Evolutionary conservation across 2,113 vertebrate genomes (phyloP), one percentile per base, ranked within the genome.

Genomic region (Chaetodon auriga): DNA sequence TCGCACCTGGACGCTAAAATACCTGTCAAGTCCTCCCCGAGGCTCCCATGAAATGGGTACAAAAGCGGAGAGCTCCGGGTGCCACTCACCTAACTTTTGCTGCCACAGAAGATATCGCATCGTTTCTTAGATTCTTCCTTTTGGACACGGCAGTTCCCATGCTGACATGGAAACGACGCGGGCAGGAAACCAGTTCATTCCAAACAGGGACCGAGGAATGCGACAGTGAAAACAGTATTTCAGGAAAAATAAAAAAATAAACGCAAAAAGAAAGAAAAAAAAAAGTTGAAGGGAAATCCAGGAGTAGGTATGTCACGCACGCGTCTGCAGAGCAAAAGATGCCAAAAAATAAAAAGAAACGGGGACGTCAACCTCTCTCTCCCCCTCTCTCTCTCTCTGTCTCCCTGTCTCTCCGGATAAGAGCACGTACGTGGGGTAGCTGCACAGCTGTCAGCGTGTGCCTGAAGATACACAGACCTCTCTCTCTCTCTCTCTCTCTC

Each of bases 131-230:
- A 95, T 96, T 96, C 96, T 96, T 97, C 94, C 97, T 96, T 94
- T 97, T 97, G 96, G 98, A 99, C 93, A 95, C 97, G 90, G 97
- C 96, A 88, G 96, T 97, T 95, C 97, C 98, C 98, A 99, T 99
- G 94, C 96, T 97, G 95, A 89, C 91, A 93, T 92, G 94, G 94
- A 94, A 90, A 92, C 94, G 69, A 88, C 92, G 94, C 88, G 81
- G 89, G 81, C 78, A 41, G 83, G 57, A 71, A 94, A 89, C 77
- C 91, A 54, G 92, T 78, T 94, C 95, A 96, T 96, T 93, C 94
- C 95, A 94, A 83, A 91, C 73, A 10, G 19, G 58, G 82, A 86
- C 18, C 75, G 51, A 83, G 75, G 84, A 85, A 89, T 77, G 86
- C 82, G 86, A 75, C 76, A 41, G 11, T 14, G 60, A 66, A 82